phyloP scores from a whole-genome alignment of 2,113 vertebrate species.

The Oreochromis niloticus region DNA sequence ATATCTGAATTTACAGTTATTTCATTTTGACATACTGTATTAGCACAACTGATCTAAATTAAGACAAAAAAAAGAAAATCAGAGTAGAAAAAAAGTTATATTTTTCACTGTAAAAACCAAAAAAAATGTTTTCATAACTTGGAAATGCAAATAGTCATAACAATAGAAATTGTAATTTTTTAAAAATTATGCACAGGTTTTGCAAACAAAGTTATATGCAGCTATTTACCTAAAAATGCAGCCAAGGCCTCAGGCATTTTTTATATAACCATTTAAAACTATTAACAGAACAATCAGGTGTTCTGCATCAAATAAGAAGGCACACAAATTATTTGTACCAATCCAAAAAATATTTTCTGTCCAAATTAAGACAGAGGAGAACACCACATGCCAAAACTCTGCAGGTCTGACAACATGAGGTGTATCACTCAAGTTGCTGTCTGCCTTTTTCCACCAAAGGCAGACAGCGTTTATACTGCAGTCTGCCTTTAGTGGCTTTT shows the following conservation, averaged over 20 bases:
- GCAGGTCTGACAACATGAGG: neutral
- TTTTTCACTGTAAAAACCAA: neutral
- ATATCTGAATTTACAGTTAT: neutral
- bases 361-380: neutral
- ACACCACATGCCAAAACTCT: neutral
- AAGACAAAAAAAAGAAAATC: neutral
- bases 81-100: neutral
- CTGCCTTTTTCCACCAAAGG: no score
- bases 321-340: neutral
- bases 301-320: neutral
- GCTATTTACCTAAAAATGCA: neutral
- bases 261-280: neutral
- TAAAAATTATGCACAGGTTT: accelerated
- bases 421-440: no score
- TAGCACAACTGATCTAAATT: neutral
- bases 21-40: neutral
- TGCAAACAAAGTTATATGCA: neutral
- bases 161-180: neutral
- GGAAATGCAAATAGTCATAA: neutral
- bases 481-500: neutral
- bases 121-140: neutral
- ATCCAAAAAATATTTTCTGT: neutral
- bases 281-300: neutral
- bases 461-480: no score
- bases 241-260: neutral